These are phyloP conservation scores for Caenorhabditis wallacei DNA, from an alignment of 2,888 invertebrate species.

Conservation along the genomic window DNA sequence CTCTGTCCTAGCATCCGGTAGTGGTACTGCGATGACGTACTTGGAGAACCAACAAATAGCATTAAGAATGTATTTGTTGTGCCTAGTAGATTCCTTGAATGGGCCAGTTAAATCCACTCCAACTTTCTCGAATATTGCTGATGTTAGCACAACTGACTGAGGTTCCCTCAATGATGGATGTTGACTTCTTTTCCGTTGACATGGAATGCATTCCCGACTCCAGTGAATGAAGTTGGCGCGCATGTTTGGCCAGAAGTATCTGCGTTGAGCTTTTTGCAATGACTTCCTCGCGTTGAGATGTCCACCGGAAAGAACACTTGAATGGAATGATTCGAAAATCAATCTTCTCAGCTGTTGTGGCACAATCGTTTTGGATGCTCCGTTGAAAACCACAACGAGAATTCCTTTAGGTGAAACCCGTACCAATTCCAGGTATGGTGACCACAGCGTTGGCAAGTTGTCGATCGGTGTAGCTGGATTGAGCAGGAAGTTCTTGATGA, in stretches of 20 bases:
- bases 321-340: not conserved
- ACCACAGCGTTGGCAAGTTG: not conserved
- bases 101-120: constrained; percentile 4
- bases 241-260: constrained; percentile 4
- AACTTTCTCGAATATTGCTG: constrained; percentile 9
- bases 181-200: not conserved
- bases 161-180: not conserved
- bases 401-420: not conserved
- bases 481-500: not conserved
- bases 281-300: not conserved
- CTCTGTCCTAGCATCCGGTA: not conserved
- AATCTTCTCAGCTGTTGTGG: not conserved
- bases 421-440: not conserved
- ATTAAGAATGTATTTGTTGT: constrained; percentile 1
- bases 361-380: not conserved
- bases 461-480: not conserved
- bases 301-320: not conserved
- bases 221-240: not conserved
- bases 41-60: constrained; percentile 11
- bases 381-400: not conserved
- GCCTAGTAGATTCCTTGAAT: not conserved
- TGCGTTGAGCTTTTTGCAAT: not conserved
- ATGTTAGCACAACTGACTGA: not conserved
- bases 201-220: not conserved
- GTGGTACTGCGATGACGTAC: constrained; percentile 1